Percentiles rank a stretch among this genome's conserved stretches.
Evolutionary conservation across 1,140 invertebrate species (phyloP).

Genomic region (Acyrthosiphon pisum): DNA sequence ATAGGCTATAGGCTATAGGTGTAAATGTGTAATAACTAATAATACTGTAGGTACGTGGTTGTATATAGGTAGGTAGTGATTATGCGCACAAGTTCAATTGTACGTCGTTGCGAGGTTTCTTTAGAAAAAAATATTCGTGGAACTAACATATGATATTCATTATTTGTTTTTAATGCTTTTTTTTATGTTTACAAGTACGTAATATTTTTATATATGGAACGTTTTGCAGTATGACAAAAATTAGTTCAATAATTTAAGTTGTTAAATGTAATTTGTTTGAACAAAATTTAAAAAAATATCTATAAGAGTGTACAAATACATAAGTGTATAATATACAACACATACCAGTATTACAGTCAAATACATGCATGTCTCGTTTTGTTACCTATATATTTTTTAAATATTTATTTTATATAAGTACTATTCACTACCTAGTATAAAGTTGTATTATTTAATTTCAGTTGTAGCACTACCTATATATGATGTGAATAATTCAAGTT

Average conservation of each 20-base stretch:
- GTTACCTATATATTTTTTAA: neutral
- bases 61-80: neutral
- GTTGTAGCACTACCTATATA: neutral
- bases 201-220: neutral
- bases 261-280: neutral
- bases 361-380: neutral
- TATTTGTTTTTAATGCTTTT: neutral
- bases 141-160: neutral
- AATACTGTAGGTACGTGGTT: neutral
- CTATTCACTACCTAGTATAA: neutral
- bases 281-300: neutral
- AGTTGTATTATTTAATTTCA: neutral
- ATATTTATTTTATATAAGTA: neutral
- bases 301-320: neutral
- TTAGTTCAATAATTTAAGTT: neutral
- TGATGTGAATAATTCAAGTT: neutral
- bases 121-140: neutral
- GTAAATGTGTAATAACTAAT: neutral
- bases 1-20: too few relatives aligned
- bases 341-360: neutral
- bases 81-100: neutral
- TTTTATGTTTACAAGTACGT: neutral
- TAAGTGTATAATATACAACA: neutral
- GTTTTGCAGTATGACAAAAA: neutral
- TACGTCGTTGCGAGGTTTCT: slow-evolving; percentile 7